A percentile compares a stretch with the other conserved stretches of the same genome.
These are phyloP conservation scores for Hydra vulgaris DNA, from an alignment of 30 jellyfish, hydroid and myxozoan species.

Conservation along the genomic window DNA sequence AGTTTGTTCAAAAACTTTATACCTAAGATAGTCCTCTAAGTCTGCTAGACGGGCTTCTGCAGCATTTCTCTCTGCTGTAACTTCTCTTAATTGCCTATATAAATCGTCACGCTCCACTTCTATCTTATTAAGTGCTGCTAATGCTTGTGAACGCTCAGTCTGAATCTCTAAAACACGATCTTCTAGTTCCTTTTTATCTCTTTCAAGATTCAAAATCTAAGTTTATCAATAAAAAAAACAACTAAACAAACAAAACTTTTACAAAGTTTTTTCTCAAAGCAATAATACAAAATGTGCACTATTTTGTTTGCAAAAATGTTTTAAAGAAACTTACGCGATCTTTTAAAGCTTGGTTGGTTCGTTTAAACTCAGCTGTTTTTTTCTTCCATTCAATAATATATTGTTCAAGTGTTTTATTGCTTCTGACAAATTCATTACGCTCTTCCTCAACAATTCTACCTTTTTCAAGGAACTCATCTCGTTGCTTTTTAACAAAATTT, in stretches of 20 bases:
- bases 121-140: constrained; percentile 45
- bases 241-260: not conserved
- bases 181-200: constrained; percentile 84
- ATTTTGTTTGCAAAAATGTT: not conserved
- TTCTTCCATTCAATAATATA: constrained; percentile 57
- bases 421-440: constrained; percentile 65
- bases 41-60: constrained; percentile 73
- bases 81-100: constrained; percentile 65
- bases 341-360: constrained; percentile 49
- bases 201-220: constrained; percentile 67
- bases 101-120: constrained; percentile 77
- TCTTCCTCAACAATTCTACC: constrained; percentile 91
- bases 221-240: not conserved
- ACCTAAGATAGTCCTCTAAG: constrained; percentile 83
- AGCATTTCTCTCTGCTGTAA: constrained; percentile 44
- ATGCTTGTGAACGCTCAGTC: constrained; percentile 53
- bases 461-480: constrained; percentile 79
- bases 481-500: constrained; percentile 48
- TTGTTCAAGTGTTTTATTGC: constrained; percentile 83
- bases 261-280: not conserved
- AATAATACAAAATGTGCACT: not conserved
- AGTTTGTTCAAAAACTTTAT: not conserved
- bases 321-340: constrained; percentile 40
- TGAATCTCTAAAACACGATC: constrained; percentile 40
- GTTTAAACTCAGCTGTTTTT: constrained; percentile 35